Evolutionary conservation across 1,140 invertebrate species (phyloP), one percentile per base, ranked within the genome.

Genomic region (Homarus americanus): DNA sequence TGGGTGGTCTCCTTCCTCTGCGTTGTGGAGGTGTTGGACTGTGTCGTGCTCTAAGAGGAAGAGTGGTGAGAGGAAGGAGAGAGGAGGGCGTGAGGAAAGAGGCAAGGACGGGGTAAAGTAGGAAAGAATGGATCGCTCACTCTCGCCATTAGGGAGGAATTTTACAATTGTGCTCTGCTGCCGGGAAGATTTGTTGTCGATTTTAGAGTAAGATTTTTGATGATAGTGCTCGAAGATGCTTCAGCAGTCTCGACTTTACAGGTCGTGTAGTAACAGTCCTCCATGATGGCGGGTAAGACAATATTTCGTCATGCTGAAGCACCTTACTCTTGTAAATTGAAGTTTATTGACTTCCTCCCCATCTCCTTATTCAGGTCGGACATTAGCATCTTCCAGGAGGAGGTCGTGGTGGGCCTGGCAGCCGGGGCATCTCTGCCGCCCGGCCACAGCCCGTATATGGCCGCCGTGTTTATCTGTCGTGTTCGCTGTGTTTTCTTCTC

Each of bases 331-430:
- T 84, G 63, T 15, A 72, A 83, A 84, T n/a, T 84, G 82, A 84
- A 84, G 82, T 84, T 72, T 84, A 84, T 84, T 84, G 82, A 84
- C 82, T 72, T 34, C 82, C 69, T 83, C n/a, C 58, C 15, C 80
- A 20, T 80, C 41, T 49, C 78, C 78, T 82, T 82, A 82, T 82
- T 38, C 32, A 82, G 49, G 3, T 34, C 28, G 1, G n/a, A 0
- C 53, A 82, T 82, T 58, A 82, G 79, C 79, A 82, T 58, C 79
- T 58, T 41, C 24, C 49, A 34, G 79, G 40, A 20, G 78, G 36
- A 66, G 63, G 28, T 84, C 82, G 63, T 72, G 82, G 82, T 41
- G 49, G 36, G 15, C 73, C 73, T 32, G 15, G 20, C 73, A 9
- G 32, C 72, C 72, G 3, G 15, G 38, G 7, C 15, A 75, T 24